A percentile compares a stretch with the other conserved stretches of the same genome.
phyloP scores from a whole-genome alignment of 1,140 invertebrate species.

The Dendrolimus punctatus region DNA sequence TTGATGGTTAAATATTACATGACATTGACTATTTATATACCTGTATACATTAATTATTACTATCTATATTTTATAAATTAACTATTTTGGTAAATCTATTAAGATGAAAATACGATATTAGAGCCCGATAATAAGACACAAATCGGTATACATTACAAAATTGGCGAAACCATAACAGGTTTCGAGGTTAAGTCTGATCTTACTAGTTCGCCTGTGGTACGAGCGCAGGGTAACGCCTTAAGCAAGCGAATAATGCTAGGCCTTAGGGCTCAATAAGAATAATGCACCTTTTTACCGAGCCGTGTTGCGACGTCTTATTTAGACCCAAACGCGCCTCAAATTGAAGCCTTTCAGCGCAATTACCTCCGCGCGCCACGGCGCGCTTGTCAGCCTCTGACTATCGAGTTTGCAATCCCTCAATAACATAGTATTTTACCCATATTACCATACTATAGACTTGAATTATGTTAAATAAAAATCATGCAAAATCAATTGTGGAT shows the following conservation, averaged over 20 bases:
- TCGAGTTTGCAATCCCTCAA: conserved; percentile 11
- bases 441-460: conserved; percentile 12
- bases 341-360: conserved; percentile 61
- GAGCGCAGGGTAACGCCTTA: conserved; percentile 21
- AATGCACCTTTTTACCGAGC: conserved; percentile 56
- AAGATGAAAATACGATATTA: too few species aligned
- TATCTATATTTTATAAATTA: too few species aligned
- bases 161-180: too few species aligned
- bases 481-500: too few species aligned
- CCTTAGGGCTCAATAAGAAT: conserved; percentile 49
- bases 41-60: too few species aligned
- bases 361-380: conserved; percentile 30
- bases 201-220: conserved; percentile 1
- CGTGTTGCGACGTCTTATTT: conserved; percentile 60
- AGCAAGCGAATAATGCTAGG: conserved; percentile 37
- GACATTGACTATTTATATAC: too few species aligned
- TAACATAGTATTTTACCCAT: conserved; percentile 18
- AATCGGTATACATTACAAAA: too few species aligned
- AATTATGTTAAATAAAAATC: too few species aligned
- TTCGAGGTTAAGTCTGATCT: too few species aligned
- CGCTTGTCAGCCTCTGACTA: conserved; percentile 36
- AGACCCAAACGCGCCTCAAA: conserved; percentile 51
- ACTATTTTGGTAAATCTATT: too few species aligned
- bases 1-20: too few species aligned
- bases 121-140: too few species aligned